These are phyloP conservation scores for Drosophila athabasca DNA, from an alignment of 1,140 invertebrate genomes.

Conservation along the genomic window DNA sequence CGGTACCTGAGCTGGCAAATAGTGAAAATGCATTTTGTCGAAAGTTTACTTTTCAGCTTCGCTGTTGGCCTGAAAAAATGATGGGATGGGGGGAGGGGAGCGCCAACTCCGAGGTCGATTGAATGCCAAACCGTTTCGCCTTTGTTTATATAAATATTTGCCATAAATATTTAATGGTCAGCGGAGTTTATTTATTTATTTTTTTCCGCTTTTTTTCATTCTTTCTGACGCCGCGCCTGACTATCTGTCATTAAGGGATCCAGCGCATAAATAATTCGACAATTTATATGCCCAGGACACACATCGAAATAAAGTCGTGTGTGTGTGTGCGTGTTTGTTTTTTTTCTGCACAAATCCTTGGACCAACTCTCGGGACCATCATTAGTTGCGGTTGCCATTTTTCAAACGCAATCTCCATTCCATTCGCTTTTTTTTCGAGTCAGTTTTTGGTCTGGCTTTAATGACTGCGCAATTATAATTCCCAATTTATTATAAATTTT, in stretches of 20 bases:
- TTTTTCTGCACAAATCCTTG: constrained; percentile 23
- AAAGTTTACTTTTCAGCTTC: constrained; percentile 38
- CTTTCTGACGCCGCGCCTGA: constrained; percentile 41
- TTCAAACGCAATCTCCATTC: constrained; percentile 43
- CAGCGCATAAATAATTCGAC: constrained; percentile 57
- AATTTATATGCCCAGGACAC: constrained; percentile 35
- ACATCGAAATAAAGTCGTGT: constrained; percentile 16
- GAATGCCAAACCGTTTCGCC: constrained; percentile 35
- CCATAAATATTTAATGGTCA: constrained; percentile 69
- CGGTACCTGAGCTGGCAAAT: constrained; percentile 18
- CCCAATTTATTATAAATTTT: constrained; percentile 45
- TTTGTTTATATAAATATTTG: constrained; percentile 54
- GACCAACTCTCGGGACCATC: constrained; percentile 32
- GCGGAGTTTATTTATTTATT: constrained; percentile 48
- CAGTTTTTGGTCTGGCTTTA: constrained; percentile 27
- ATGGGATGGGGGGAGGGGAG: background rate
- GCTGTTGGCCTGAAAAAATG: constrained; percentile 14
- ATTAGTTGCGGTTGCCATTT: constrained; percentile 62
- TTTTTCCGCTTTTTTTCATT: constrained; percentile 9
- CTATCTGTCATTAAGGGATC: constrained; percentile 63
- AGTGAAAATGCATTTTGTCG: constrained; percentile 21
- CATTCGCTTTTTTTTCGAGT: constrained; percentile 10
- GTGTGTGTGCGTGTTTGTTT: background rate
- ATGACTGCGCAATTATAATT: constrained; percentile 48
- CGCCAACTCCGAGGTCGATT: constrained; percentile 12